These are phyloP conservation scores for Brachyistius frenatus DNA, from an alignment of 2,113 vertebrate genomes.

Conservation along the genomic window DNA sequence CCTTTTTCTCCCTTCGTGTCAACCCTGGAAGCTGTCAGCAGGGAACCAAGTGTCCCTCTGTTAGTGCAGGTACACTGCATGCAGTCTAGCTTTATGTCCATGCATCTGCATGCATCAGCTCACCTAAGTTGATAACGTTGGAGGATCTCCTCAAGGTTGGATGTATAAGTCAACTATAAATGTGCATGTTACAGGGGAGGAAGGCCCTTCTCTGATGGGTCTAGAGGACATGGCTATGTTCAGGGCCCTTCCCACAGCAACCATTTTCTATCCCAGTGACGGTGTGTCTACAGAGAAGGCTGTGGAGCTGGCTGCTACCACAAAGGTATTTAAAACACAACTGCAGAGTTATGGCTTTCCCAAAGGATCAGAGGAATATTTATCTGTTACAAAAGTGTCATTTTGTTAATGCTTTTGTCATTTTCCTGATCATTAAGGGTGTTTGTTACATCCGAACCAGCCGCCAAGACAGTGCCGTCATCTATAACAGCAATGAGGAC, in stretches of 20 bases:
- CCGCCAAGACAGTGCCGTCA: constrained; percentile 91
- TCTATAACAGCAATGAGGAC: constrained; percentile 94
- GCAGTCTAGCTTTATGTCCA: constrained; percentile 58
- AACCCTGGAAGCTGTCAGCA: constrained; percentile 77
- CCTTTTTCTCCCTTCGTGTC: constrained; percentile 77
- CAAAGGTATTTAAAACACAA: constrained; percentile 84
- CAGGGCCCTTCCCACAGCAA: constrained; percentile 88
- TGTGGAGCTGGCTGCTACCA: constrained; percentile 93
- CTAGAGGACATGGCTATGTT: constrained; percentile 95
- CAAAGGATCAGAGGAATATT: not conserved
- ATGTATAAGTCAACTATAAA: not conserved
- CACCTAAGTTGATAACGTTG: constrained; percentile 32
- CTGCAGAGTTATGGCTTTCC: not conserved
- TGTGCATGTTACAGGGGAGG: constrained; percentile 87
- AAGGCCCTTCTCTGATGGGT: constrained; percentile 95
- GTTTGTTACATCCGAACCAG: constrained; percentile 96
- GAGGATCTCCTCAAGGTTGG: not conserved
- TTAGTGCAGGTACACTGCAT: constrained; percentile 85
- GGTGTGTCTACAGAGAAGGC: constrained; percentile 94
- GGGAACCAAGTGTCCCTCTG: constrained; percentile 76
- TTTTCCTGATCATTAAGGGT: constrained; percentile 81
- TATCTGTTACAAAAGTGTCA: not conserved
- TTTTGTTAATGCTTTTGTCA: not conserved
- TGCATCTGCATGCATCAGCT: constrained; percentile 59
- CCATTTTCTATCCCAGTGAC: constrained; percentile 94